Percentiles rank a stretch among this genome's conserved stretches.
These are phyloP conservation scores for Thymallus thymallus DNA, from an alignment of 2,113 vertebrate species.

Conservation along the genomic window DNA sequence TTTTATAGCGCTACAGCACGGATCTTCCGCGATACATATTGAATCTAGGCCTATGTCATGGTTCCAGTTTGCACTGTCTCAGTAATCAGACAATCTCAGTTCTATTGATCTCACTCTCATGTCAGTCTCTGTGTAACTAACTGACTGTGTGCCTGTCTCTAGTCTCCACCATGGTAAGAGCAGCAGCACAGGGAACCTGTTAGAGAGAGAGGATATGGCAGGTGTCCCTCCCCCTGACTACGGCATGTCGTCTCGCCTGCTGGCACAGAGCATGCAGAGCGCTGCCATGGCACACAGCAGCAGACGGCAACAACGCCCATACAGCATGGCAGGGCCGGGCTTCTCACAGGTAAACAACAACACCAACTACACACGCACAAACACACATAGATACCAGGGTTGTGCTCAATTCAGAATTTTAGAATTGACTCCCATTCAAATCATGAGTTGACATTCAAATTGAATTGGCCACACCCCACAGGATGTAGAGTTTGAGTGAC, in stretches of 20 bases:
- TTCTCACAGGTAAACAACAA: constrained; percentile 85
- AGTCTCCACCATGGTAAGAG: constrained; percentile 91
- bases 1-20: too few species aligned
- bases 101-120: neutral
- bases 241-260: constrained; percentile 74
- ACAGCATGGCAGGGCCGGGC: constrained; percentile 84
- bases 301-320: constrained; percentile 88
- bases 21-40: too few species aligned
- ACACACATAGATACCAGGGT: neutral
- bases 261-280: constrained; percentile 54
- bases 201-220: constrained; percentile 85
- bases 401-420: too few species aligned
- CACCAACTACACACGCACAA: constrained; percentile 1
- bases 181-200: constrained; percentile 94
- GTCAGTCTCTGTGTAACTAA: constrained; percentile 13
- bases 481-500: too few species aligned
- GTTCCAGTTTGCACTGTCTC: too few species aligned
- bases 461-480: too few species aligned
- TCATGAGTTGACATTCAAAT: too few species aligned
- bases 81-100: neutral
- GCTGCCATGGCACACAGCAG: constrained; percentile 74
- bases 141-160: constrained; percentile 4
- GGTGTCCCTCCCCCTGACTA: constrained; percentile 83
- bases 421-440: too few species aligned
- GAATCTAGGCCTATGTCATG: too few species aligned